Base-by-base conservation (phyloP, 2,888 invertebrate species). In the Campoletis raptor region DNA sequence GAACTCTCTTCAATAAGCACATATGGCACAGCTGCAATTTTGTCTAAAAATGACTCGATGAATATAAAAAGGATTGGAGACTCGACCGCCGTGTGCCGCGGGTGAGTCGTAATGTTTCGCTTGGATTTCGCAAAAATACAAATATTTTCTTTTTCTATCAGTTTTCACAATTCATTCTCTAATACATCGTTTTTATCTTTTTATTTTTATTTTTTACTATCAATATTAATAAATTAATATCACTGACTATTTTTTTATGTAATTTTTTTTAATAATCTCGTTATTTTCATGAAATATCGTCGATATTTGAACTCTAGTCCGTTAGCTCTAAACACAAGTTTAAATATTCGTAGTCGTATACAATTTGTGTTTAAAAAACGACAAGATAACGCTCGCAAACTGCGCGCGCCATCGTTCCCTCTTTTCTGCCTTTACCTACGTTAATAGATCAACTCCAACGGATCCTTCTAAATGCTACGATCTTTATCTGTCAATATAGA, bases 401-500 rank as follows among this genome's bases (percentile, higher is more conserved):
- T 77, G 48, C 42, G 45, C 81, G 73, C 69, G 73, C 74, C 45
- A 30, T 73, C 21, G 57, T 77, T n/a, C 45, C 45, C 40, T 40
- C 80, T 64, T 69, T 48, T 64, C 18, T 30, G 30, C 66, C 61
- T 54, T 40, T 18, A 40, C 52, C 42, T 36, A 79, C 81, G 83
- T 81, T 86, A 86, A 86, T 84, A 84, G 84, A 86, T 84, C 84
- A 86, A 84, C 84, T 84, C 81, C 69, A 82, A 84, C 81, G 54
- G 86, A 86, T 79, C 86, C 84, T 81, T 86, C 84, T 81, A 84
- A 86, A 86, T 81, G 84, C 81, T 77, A 76, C 84, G 85, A 87
- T 88, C 83, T 86, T 86, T 85, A 88, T 88, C 88, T 88, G 86
- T 86, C 83, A 88, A 88, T 88, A 88, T 76, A 73, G 72, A 88